Conservation (phyloP, 2,888 invertebrate species). For the Harpagoxenus sublaevis region DNA sequence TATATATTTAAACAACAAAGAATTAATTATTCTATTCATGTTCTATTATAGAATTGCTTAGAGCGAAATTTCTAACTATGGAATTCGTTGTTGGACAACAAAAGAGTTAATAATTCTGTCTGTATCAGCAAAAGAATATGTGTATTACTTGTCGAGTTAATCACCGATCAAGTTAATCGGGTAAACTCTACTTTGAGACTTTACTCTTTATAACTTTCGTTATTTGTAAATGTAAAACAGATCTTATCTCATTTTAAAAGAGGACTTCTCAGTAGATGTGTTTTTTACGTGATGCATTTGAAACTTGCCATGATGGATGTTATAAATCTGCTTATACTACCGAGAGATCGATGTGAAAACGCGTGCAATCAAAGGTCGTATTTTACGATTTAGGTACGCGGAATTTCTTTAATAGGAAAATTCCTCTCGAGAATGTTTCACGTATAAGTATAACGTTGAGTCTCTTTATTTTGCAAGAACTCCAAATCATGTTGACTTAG, state of each 20-base stretch:
- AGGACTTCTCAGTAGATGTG: not conserved
- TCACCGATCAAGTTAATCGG: not conserved
- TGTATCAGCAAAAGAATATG: not conserved
- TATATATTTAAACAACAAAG: too few species aligned
- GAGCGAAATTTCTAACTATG: not conserved
- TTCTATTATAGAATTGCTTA: not conserved
- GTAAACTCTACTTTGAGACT: not conserved
- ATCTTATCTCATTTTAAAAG: not conserved
- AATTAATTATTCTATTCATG: not conserved
- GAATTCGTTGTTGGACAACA: not conserved
- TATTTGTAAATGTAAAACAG: not conserved
- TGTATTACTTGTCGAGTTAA: not conserved
- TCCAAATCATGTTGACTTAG: not conserved
- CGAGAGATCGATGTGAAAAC: not conserved
- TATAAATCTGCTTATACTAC: not conserved
- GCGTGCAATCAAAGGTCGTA: not conserved
- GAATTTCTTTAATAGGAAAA: not conserved
- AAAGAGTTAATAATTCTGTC: not conserved
- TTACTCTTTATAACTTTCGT: not conserved
- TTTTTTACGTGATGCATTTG: too few species aligned
- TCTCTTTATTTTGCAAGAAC: not conserved
- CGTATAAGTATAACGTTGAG: not conserved
- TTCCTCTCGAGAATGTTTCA: not conserved
- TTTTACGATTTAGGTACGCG: not conserved
- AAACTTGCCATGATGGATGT: too few species aligned